Evolutionary conservation across 2,113 vertebrate species (phyloP).

Genomic region (Urocynchramus pylzowi): DNA sequence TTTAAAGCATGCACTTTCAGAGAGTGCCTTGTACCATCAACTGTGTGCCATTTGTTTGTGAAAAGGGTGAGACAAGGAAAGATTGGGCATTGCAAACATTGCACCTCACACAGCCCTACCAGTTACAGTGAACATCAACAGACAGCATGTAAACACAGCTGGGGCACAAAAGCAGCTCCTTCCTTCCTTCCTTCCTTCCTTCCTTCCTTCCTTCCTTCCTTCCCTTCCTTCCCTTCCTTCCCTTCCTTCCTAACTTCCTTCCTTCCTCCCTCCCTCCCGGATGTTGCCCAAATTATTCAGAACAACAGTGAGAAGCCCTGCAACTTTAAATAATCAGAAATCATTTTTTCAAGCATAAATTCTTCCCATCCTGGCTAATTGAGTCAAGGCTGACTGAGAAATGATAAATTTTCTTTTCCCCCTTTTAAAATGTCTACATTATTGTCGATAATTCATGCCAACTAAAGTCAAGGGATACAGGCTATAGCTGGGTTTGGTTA

Average conservation of each 20-base stretch:
- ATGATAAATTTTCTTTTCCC: background rate
- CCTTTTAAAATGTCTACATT: background rate
- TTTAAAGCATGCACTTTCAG: background rate
- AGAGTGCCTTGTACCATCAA: fast-evolving
- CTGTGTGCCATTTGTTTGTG: fast-evolving
- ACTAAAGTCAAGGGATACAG: background rate
- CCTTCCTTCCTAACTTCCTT: background rate
- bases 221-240: background rate
- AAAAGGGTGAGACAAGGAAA: background rate
- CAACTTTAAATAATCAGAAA: background rate
- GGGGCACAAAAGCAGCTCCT: background rate
- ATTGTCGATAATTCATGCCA: background rate
- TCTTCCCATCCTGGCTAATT: background rate
- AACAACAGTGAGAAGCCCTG: background rate
- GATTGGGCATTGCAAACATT: background rate
- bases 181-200: background rate
- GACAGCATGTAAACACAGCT: background rate
- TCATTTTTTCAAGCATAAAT: background rate
- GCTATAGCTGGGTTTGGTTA: background rate
- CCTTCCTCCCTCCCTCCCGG: background rate
- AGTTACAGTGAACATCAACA: background rate
- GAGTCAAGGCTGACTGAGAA: background rate
- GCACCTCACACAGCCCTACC: background rate
- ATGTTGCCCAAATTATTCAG: background rate
- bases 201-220: background rate